Evolutionary conservation across 2,888 invertebrate genomes (phyloP), one percentile per base, ranked within the genome.

Genomic region (Agonopterix alstromeriana): DNA sequence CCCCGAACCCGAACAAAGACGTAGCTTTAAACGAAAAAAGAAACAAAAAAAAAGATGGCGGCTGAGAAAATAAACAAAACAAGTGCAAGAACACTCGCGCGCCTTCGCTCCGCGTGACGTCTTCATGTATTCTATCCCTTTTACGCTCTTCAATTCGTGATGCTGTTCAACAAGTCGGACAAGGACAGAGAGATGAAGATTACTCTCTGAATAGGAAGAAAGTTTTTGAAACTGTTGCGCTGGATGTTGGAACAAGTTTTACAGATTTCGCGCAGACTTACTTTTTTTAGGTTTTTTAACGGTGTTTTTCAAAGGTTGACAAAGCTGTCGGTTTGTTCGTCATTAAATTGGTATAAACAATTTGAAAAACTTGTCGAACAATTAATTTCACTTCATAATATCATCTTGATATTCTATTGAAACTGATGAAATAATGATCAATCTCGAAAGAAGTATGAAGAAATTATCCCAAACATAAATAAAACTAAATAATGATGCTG

Each of bases 61-160:
- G 73, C 67, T 65, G 67, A 77, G 78, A 82, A 82, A 82, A 84
- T 81, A 83, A 85, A 85, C 75, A 85, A 86, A 86, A 83, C 82
- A 85, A 87, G 85, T 83, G 85, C 79, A 85, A 81, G 78, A 83
- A 85, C 84, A 82, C 77, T 80, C 83, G 83, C 83, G 83, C 85
- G 83, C 82, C 79, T 82, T 73, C 77, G 78, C 80, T 69, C 80
- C 73, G 78, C 76, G 83, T 88, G 86, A 88, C 87, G 87, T 87
- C 88, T 88, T 87, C 81, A 87, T 87, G 82, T 82, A 70, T 60
- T 64, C 77, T 63, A 67, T 88, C 87, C 67, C 70, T 65, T 63
- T 87, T 81, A 49, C 77, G 58, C 40, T 82, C 67, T 63, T 65
- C 60, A 68, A 63, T 61, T 54, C 60, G 55, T 61, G 53, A 56